Evolutionary conservation across 2,888 invertebrate genomes (phyloP).

Genomic region (Stenurella melanura): DNA sequence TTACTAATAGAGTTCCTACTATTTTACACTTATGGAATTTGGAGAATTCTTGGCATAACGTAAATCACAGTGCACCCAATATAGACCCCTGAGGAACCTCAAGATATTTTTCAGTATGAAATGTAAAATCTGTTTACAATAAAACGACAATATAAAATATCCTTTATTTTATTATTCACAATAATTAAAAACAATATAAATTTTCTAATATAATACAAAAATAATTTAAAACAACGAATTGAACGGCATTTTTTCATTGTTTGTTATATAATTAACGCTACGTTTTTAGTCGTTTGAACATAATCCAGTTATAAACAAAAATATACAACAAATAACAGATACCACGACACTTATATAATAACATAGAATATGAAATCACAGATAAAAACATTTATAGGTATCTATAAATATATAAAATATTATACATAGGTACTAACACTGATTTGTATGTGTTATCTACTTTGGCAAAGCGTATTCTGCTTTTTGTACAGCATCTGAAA

Average conservation of each 20-base stretch:
- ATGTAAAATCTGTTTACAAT: not conserved
- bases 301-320: not conserved
- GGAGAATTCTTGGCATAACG: too few species aligned
- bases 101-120: too few species aligned
- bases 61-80: too few species aligned
- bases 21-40: too few species aligned
- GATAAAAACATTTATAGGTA: constrained; percentile 28
- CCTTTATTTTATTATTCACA: not conserved
- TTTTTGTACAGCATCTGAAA: constrained; percentile 27
- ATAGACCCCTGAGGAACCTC: too few species aligned
- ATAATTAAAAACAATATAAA: not conserved
- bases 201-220: not conserved
- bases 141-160: not conserved
- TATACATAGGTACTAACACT: constrained; percentile 30
- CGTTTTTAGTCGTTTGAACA: not conserved
- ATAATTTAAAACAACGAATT: not conserved
- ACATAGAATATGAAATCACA: constrained; percentile 32
- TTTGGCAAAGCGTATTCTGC: constrained; percentile 40
- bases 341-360: constrained; percentile 14
- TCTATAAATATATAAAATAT: constrained; percentile 36
- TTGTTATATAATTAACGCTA: not conserved
- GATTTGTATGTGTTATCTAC: constrained; percentile 35
- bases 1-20: too few species aligned
- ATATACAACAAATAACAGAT: not conserved
- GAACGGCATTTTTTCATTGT: not conserved